Evolutionary conservation across 2,113 vertebrate genomes (phyloP), one percentile per base, ranked within the genome.

Genomic region (Heterotilapia buettikoferi): DNA sequence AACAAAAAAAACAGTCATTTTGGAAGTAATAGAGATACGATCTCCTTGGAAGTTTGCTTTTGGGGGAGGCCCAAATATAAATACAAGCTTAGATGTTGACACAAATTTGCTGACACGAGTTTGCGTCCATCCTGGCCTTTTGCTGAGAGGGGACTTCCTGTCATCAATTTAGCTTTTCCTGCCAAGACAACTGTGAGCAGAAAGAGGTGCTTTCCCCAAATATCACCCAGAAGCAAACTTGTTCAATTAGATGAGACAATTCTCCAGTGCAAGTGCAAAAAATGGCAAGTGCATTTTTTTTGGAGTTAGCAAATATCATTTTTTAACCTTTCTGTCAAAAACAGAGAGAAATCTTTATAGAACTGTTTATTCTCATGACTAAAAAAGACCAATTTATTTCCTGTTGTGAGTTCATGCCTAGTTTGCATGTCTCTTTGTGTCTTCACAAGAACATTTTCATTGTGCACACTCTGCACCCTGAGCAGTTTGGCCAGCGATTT

Each of bases 111-210:
- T 90, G 89, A 93, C 88, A 84, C 3, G 10, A 57, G 24, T 88
- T 59, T 86, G 82, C 47, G 84, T 91, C 88, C 63, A 63, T 90
- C 86, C 80, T 83, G 89, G 59, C 79, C 79, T 92, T 84, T 86
- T 9, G 71, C 84, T 84, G 86, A 94, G 88, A 84, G 83, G 86
- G 54, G 88, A 86, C 90, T 91, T 94, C 91, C 87, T 94, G 13
- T 91, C 21, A 73, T 84, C 82, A 43, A 5, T 79, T 13, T 50
- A 40, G 83, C 66, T 84, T 86, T 86, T 92, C 84, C 82, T 92
- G 87, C 88, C 80, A 87, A 89, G 79, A 90, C 80, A 87, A 80
- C 79, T 84, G 79, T 47, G 43, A 63, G 57, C 73, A 84, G 9
- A 53, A 71, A 88, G 14, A 4, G 71, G 73, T 68, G 57, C 85